Evolutionary conservation across 2,888 invertebrate species (phyloP), one percentile per base, ranked within the genome.

Genomic region (Polietes domitor): DNA sequence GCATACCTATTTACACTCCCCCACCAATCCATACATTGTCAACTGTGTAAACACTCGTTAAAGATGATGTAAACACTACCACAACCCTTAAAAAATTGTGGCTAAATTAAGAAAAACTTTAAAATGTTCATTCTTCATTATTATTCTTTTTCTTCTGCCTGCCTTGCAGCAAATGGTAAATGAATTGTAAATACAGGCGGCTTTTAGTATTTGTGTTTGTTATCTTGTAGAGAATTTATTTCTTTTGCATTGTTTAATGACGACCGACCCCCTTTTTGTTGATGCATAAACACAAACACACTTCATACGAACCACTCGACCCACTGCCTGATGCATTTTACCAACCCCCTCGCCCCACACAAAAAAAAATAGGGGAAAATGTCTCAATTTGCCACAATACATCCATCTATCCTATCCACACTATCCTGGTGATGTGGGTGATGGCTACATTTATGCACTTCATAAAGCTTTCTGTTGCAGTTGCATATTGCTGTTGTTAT

Each of bases 311-410:
- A 26, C 2, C 61, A 80, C 77, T 83, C 80, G 83, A 83, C 83
- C 83, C 77, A 83, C 71, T 77, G 80, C 80, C 10, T 68, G 37
- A 17, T 43, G 37, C 37, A 47, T 28, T 63, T 37, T 82, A 77
- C 50, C 50, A n/a, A n/a, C n/a, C n/a, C n/a, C n/a, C n/a, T n/a
- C n/a, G n/a, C n/a, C n/a, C n/a, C n/a, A n/a, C n/a, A n/a, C n/a
- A n/a, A 7, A 43, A 19, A 28, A 6, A 1, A 43, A 24, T n/a
- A n/a, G n/a, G 47, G 3, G n/a, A 47, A 24, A 75, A 65, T 65
- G 77, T 77, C 41, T 75, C 41, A 53, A 71, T 80, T 77, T 77
- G 77, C 32, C 47, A 12, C 26, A 37, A 37, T 26, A 17, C 15
- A 6, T 15, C 58, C 24, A 32, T 7, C 37, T n/a, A n/a, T n/a